Evolutionary conservation across 2,888 invertebrate species (phyloP), one percentile per base, ranked within the genome.

Genomic region (Eulithis prunata): DNA sequence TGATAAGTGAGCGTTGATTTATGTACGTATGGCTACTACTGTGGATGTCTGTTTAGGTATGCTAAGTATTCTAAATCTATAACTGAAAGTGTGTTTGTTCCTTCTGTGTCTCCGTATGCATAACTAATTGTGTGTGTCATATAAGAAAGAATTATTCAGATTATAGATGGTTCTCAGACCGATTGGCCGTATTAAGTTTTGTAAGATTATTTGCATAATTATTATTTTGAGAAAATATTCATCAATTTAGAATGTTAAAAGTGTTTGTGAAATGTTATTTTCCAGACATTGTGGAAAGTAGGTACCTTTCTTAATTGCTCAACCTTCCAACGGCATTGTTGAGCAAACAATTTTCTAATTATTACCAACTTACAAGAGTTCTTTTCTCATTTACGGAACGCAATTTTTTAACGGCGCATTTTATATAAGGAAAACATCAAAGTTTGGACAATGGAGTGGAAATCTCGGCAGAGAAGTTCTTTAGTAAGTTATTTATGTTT

Each of bases 281-380:
- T 53, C 55, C 46, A 62, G 47, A 46, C 47, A 54, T 60, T 38
- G 54, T 53, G 36, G 45, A 64, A 53, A 66, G 36, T 32, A 58
- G 28, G 28, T 32, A 58, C 47, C 21, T 60, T 32, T 46, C 28
- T 56, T 71, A 71, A 72, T 71, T 71, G 66, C 56, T 49, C 21
- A 57, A 70, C 66, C 69, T 71, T 66, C 53, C 56, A 70, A 63
- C 63, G 68, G 59, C 68, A 62, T 71, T 74, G 71, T 74, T 74
- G 66, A 62, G 66, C 70, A 73, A 75, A 73, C 73, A 75, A 73
- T 73, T 71, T 71, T 67, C 61, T 71, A 73, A 72, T 74, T 51
- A 59, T 36, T 62, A 52, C 28, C 41, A 64, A 68, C 71, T 38
- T 54, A 57, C 61, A 62, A 68, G 64, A 67, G 68, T 68, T 70